phyloP scores from a whole-genome alignment of 1,140 invertebrate species.

The Nasonia giraulti region DNA sequence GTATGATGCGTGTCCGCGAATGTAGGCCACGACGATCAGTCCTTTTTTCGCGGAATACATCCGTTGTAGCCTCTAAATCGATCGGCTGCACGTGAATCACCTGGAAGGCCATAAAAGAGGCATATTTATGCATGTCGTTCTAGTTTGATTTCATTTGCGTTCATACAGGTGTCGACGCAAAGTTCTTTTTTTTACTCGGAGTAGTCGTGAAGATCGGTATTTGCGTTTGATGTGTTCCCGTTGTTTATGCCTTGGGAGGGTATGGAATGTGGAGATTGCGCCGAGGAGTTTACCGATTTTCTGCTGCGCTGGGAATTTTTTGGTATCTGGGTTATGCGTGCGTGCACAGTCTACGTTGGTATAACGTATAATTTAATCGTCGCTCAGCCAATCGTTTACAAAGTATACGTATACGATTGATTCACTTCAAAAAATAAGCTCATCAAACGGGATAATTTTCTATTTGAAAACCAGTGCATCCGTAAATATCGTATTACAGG shows the following conservation, averaged over 20 bases:
- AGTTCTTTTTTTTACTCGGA: neutral
- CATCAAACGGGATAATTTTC: too few relatives aligned
- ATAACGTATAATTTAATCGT: neutral
- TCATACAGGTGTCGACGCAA: too few relatives aligned
- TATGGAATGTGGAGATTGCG: neutral
- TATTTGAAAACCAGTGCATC: too few relatives aligned
- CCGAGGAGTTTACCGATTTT: neutral
- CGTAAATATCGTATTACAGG: too few relatives aligned
- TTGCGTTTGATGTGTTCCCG: neutral
- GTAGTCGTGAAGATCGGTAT: neutral
- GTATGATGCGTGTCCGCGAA: neutral
- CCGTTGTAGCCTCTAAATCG: neutral
- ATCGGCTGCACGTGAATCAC: neutral
- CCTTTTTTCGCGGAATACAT: neutral
- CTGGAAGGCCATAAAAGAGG: neutral
- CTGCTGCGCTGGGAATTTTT: neutral
- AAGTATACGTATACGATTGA: too few relatives aligned
- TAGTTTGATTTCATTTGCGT: constrained; percentile 9
- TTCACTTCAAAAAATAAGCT: too few relatives aligned
- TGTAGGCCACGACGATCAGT: neutral
- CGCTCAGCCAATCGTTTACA: neutral
- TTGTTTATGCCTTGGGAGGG: neutral
- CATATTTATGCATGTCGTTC: neutral
- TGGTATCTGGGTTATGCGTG: neutral
- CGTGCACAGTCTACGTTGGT: neutral